Evolutionary conservation across 2,888 invertebrate species (phyloP).

Genomic region (Ormia ochracea): DNA sequence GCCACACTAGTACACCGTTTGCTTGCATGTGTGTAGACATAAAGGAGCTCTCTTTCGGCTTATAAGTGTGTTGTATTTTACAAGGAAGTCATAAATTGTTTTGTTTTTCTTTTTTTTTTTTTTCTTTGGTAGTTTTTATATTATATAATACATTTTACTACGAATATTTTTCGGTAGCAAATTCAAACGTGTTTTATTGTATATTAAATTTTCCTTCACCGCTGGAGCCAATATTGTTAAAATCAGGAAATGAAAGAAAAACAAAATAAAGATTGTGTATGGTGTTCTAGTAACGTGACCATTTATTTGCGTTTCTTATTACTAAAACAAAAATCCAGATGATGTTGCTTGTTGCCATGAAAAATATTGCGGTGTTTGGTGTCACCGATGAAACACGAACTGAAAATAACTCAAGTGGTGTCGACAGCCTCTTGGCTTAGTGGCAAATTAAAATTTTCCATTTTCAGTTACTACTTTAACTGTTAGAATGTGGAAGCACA

Average conservation of each 20-base stretch:
- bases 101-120: too few relatives aligned
- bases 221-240: constrained; percentile 17
- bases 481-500: background rate
- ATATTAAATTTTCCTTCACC: constrained; percentile 25
- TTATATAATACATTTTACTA: constrained; percentile 4
- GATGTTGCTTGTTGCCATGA: constrained; percentile 1
- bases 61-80: constrained; percentile 30
- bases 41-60: constrained; percentile 10
- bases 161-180: constrained; percentile 43
- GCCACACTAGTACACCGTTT: background rate
- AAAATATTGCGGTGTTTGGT: constrained; percentile 9
- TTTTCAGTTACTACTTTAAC: background rate
- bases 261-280: background rate
- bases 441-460: background rate
- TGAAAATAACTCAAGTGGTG: constrained; percentile 22
- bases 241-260: constrained; percentile 50
- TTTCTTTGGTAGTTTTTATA: constrained; percentile 23
- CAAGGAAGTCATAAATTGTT: constrained; percentile 67
- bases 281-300: constrained; percentile 41
- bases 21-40: background rate
- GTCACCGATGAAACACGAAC: constrained; percentile 14
- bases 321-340: background rate
- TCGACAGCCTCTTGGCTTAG: constrained; percentile 34
- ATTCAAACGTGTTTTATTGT: constrained; percentile 15
- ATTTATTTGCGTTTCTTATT: constrained; percentile 25